Conservation (phyloP, 2,797 vertebrate genomes). For the Rhinogobio ventralis region DNA sequence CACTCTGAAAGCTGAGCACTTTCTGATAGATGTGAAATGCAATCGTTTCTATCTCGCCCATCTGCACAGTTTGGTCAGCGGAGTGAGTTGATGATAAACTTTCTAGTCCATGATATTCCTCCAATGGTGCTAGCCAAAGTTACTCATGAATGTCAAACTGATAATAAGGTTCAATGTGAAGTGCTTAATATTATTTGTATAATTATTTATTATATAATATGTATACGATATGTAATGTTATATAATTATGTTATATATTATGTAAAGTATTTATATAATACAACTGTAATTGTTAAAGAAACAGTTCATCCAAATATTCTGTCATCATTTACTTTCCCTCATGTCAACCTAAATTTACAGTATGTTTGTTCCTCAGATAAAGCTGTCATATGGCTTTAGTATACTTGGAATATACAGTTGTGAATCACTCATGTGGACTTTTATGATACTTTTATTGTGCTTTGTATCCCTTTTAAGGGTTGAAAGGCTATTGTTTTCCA, state of each 20-base stretch:
- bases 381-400: neutral
- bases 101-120: constrained; percentile 16
- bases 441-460: neutral
- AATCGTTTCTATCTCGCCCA: constrained; percentile 47
- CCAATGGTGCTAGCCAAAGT: neutral
- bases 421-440: neutral
- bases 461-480: neutral
- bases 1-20: constrained; percentile 51
- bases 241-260: no score
- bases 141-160: neutral
- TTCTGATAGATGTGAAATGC: constrained; percentile 55
- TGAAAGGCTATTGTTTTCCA: neutral
- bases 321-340: neutral
- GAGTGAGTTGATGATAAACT: constrained; percentile 14
- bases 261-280: neutral
- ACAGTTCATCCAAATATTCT: neutral
- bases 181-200: neutral
- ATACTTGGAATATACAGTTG: neutral
- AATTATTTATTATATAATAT: no score
- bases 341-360: neutral
- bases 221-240: no score
- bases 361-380: neutral
- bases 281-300: neutral
- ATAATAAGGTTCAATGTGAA: neutral
- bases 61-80: constrained; percentile 28